phyloP scores from a whole-genome alignment of 2,888 invertebrate genomes.

The Clostera curtula region DNA sequence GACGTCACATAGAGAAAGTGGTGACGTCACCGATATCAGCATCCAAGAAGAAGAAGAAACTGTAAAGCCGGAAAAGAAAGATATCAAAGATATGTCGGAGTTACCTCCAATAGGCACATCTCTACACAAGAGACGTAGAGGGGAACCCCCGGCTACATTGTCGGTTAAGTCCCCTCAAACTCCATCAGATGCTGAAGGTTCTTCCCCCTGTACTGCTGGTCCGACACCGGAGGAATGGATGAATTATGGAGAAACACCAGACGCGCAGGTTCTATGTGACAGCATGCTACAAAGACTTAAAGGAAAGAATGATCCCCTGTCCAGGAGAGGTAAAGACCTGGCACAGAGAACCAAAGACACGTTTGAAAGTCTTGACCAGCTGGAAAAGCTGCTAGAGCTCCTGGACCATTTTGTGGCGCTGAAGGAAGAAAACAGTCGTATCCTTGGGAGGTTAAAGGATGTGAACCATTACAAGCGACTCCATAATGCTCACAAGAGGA shows the following conservation, averaged over 20 bases:
- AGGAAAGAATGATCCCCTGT: constrained; percentile 57
- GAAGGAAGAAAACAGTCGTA: constrained; percentile 80
- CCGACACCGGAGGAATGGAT: constrained; percentile 45
- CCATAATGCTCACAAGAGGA: constrained; percentile 74
- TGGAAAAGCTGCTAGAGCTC: constrained; percentile 84
- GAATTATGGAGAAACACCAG: constrained; percentile 39
- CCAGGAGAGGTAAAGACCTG: constrained; percentile 69
- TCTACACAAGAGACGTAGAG: constrained; percentile 58
- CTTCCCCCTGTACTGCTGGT: constrained; percentile 59
- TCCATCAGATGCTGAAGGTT: constrained; percentile 59
- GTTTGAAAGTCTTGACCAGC: constrained; percentile 82
- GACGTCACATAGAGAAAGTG: constrained; percentile 53
- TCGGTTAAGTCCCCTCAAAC: constrained; percentile 54
- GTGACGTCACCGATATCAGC: constrained; percentile 41
- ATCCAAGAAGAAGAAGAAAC: constrained; percentile 24
- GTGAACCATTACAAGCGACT: constrained; percentile 82
- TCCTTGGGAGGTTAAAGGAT: constrained; percentile 81
- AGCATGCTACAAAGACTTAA: constrained; percentile 55
- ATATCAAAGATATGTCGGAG: constrained; percentile 43
- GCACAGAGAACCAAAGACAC: constrained; percentile 75
- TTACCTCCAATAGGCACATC: constrained; percentile 61
- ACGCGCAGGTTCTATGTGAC: constrained; percentile 53
- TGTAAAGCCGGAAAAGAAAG: constrained; percentile 23
- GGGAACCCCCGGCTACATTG: constrained; percentile 57
- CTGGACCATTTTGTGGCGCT: constrained; percentile 84